Base-by-base conservation (phyloP, 2,888 invertebrate genomes). In the Diarsia brunnea region DNA sequence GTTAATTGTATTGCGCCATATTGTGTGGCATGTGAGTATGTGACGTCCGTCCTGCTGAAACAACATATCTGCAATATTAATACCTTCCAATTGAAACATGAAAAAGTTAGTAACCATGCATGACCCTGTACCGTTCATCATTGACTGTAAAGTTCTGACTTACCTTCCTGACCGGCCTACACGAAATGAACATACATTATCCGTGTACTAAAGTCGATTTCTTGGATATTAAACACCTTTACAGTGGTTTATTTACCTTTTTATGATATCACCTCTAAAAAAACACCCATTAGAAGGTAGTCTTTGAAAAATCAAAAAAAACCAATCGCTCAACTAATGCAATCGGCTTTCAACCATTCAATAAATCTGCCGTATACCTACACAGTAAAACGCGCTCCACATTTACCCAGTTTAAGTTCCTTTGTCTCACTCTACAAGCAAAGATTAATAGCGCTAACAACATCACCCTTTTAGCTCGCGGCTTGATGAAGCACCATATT, bases 381-480 rank as follows among this genome's bases (percentile, higher is more conserved):
- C 49, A 73, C 63, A 55, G 8, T 65, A 63, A 69, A 66, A 70
- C 67, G 21, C 5, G 51, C 14, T 43, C n/a, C 49, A 82, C 38
- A 67, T 79, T 76, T 66, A 76, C 69, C 67, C n/a, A 63, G 55
- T 55, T 66, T 24, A 74, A 78, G 38, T 8, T 77, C 76, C 81
- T 81, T 87, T 84, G 77, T 79, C 66, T 71, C 81, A 73, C 78
- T 82, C 73, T 75, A 73, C 53, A 73, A 51, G 84, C 75, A 78
- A 80, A 85, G 86, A 87, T 88, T 87, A 88, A 90, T 89, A 84
- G 77, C 73, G 73, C 64, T 77, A 82, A 85, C 79, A 83, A 81
- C 75, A 77, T 79, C 85, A 88, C 83, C 87, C 84, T 89, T 87
- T 86, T 85, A 86, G 78, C 77, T 75, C 66, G 65, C 61, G 31